Percentiles rank a stretch among this genome's conserved stretches.
phyloP scores from a whole-genome alignment of 2,888 invertebrate genomes.

The Zelleria hepariella region DNA sequence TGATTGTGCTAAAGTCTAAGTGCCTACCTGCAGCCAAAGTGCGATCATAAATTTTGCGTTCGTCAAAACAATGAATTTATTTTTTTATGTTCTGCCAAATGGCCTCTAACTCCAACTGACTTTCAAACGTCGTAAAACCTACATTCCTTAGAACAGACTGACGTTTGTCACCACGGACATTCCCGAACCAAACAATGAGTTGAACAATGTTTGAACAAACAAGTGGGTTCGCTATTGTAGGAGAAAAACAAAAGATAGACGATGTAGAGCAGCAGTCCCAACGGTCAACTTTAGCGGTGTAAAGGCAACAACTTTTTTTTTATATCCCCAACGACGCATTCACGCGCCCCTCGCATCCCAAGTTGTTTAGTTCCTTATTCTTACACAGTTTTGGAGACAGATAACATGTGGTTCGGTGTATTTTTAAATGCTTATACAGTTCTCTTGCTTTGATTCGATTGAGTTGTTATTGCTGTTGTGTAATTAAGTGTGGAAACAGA shows the following conservation, averaged over 20 bases:
- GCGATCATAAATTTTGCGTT: not conserved
- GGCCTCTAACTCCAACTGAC: not conserved
- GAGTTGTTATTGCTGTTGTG: not conserved
- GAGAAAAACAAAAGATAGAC: not conserved
- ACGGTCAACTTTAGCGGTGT: constrained; percentile 34
- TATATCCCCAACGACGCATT: constrained; percentile 57
- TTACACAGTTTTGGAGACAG: constrained; percentile 38
- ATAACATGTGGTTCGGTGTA: constrained; percentile 38
- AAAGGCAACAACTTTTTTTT: constrained; percentile 65
- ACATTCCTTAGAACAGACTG: not conserved
- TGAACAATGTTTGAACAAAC: not conserved
- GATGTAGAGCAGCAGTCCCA: constrained; percentile 44
- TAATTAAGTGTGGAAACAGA: no score
- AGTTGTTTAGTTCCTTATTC: constrained; percentile 55
- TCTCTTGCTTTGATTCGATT: not conserved
- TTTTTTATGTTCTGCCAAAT: not conserved
- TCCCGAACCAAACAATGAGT: not conserved
- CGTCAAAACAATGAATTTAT: not conserved
- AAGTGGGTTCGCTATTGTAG: not conserved
- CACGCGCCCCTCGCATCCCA: constrained; percentile 50
- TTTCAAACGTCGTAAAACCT: not conserved
- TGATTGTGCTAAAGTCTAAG: not conserved
- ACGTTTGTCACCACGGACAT: not conserved
- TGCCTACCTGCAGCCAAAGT: not conserved
- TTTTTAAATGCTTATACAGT: constrained; percentile 1